These are phyloP conservation scores for Tympanuchus pallidicinctus DNA, from an alignment of 2,113 vertebrate species.

Conservation along the genomic window DNA sequence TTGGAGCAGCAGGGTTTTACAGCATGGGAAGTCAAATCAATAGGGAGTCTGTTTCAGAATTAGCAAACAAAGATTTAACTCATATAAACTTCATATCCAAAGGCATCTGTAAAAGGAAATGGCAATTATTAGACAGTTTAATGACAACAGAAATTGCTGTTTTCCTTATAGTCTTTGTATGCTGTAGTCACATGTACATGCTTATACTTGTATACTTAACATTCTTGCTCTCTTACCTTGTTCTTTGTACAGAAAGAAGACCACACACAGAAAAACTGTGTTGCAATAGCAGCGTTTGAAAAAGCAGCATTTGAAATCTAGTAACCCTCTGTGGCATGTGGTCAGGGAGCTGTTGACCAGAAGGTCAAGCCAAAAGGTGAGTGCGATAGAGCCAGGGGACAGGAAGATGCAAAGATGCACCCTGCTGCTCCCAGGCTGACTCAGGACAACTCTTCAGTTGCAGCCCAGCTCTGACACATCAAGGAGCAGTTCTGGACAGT, in stretches of 20 bases:
- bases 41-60: not conserved
- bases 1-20: not conserved
- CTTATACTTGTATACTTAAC: not conserved
- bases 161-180: not conserved
- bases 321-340: not conserved
- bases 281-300: not conserved
- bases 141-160: not conserved
- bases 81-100: not conserved
- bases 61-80: slow-evolving; percentile 5
- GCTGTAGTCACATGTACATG: not conserved
- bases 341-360: not conserved
- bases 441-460: not conserved
- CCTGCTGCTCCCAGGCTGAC: not conserved
- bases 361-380: not conserved
- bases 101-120: not conserved
- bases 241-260: not conserved
- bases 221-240: not conserved
- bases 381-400: not conserved
- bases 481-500: not conserved
- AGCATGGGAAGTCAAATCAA: not conserved
- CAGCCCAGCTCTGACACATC: not conserved
- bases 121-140: not conserved
- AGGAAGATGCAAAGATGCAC: too few relatives aligned
- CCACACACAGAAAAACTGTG: fast-evolving
- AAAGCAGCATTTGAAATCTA: not conserved